Evolutionary conservation across 2,888 invertebrate genomes (phyloP), one percentile per base, ranked within the genome.

Genomic region (Agriopis aurantiaria): DNA sequence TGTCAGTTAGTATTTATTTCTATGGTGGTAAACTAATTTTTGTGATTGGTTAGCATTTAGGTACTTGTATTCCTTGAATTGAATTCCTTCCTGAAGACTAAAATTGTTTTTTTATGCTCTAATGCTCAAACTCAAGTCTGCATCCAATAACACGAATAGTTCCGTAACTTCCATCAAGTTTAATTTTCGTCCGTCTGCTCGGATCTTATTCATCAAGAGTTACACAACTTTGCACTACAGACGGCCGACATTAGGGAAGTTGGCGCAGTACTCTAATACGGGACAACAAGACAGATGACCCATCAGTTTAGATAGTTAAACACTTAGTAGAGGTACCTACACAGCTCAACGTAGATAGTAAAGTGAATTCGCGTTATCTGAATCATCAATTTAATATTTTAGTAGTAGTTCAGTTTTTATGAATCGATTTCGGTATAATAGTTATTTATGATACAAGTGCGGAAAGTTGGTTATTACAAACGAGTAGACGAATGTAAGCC

Each of bases 181-280:
- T 52, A 49, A 48, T 63, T 58, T 53, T 56, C 58, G 57, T 41
- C 58, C 23, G 43, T 49, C 59, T 45, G 10, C 62, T 33, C 5
- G n/a, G 57, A 56, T 61, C 68, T 55, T 58, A 69, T 72, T 72
- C 49, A 66, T 64, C 65, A 72, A 59, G 68, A 68, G 61, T 48
- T 71, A 73, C 75, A 73, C 68, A 70, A 69, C 65, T 73, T 71
- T 69, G 68, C 73, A 71, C 75, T 73, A 65, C 48, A 66, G 65
- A 65, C 46, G 65, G 65, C 17, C 52, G 60, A 48, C 58, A 48
- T 58, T 48, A 46, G 45, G 46, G 58, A 48, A 58, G 58, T 58
- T 58, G n/a, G 43, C 46, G 45, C 57, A 8, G 33, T 45, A 7
- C 17, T 57, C 43, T 61, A 58, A 43, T 65, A 59, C n/a, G 43